A percentile compares a stretch with the other conserved stretches of the same genome.
Evolutionary conservation across 2,797 vertebrate genomes (phyloP).

Genomic region (Rhinophrynus dorsalis): DNA sequence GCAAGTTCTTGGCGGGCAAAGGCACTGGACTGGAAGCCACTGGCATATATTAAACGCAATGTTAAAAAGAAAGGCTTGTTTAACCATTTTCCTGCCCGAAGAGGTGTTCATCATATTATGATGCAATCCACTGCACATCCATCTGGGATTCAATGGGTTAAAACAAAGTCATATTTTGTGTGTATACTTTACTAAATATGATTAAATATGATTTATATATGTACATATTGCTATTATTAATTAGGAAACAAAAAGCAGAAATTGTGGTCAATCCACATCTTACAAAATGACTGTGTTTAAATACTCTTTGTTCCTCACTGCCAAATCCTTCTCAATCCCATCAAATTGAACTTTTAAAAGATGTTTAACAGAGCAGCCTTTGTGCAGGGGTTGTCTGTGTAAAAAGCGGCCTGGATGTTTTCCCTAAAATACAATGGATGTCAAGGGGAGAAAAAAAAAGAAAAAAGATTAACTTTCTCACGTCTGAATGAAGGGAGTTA

Average conservation of each 20-base stretch:
- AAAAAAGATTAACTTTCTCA: conserved; percentile 34
- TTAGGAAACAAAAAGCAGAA: neutral
- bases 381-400: conserved; percentile 22
- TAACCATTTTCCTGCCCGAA: no score
- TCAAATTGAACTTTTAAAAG: conserved; percentile 41
- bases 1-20: no score
- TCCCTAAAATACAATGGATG: conserved; percentile 34
- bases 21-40: no score
- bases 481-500: conserved; percentile 30
- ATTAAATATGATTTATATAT: no score
- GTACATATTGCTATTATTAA: neutral
- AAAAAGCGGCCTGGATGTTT: conserved; percentile 40
- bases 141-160: no score
- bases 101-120: no score
- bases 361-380: conserved; percentile 37
- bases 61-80: no score
- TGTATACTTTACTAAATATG: no score
- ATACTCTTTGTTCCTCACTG: conserved; percentile 11
- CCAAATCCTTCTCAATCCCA: conserved; percentile 32
- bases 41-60: no score
- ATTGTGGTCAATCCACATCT: neutral
- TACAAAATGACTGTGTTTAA: conserved; percentile 25
- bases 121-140: no score
- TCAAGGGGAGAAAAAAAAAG: conserved; percentile 28
- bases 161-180: no score